phyloP scores from a whole-genome alignment of 2,888 invertebrate genomes.

The Nipponacmea schrenckii region DNA sequence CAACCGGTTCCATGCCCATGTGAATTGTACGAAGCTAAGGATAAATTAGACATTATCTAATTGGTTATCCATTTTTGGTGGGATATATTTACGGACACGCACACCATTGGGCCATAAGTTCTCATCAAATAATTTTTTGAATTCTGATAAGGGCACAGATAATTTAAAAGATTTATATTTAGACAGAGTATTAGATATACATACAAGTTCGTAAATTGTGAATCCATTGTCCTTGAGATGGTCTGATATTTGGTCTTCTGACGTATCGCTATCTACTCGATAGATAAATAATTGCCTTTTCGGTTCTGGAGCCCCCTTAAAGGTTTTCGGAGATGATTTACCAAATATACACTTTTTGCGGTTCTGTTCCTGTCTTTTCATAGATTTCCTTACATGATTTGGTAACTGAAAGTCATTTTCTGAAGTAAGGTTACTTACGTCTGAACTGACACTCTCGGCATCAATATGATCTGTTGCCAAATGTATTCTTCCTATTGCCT shows the following conservation, averaged over 20 bases:
- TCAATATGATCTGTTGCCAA: not conserved
- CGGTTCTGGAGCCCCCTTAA: not conserved
- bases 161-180: not conserved
- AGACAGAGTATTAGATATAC: not conserved
- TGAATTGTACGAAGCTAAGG: not conserved
- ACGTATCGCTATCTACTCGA: not conserved
- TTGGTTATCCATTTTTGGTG: not conserved
- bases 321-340: not conserved
- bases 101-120: not conserved
- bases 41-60: not conserved
- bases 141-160: not conserved
- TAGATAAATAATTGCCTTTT: not conserved
- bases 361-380: not conserved
- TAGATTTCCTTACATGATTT: not conserved
- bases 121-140: not conserved
- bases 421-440: not conserved
- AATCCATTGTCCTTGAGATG: not conserved
- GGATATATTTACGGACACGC: not conserved
- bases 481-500: not conserved
- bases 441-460: not conserved
- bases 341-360: not conserved
- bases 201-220: not conserved
- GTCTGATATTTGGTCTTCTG: not conserved
- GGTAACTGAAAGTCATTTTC: not conserved
- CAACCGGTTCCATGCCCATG: not conserved